Evolutionary conservation across 2,888 invertebrate genomes (phyloP), one percentile per base, ranked within the genome.

Genomic region (Tetheella fluctuosa): DNA sequence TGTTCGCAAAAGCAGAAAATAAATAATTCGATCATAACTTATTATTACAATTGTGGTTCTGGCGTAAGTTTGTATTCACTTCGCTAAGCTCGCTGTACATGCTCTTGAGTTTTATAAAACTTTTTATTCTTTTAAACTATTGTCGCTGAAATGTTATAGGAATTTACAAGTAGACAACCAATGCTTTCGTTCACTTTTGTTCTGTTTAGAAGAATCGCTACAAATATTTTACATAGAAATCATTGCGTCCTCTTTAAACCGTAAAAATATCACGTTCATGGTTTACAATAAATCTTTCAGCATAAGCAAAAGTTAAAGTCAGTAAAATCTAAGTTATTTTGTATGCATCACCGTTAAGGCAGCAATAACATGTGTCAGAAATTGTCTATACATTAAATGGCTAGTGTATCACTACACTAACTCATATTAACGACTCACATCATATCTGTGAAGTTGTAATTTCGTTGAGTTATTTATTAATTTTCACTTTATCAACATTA

Each of bases 401-500:
- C 20, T 15, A n/a, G 62, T 63, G 59, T 64, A 61, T 23, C 59
- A 20, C 59, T 54, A 54, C 64, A 64, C 52, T 70, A 68, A 69
- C 57, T 7, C 42, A 64, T 66, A 68, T 73, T 70, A 67, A 75
- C 67, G 67, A 68, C 63, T 67, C 62, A 61, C 66, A 59, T 15
- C 20, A 53, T 70, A 72, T 70, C 71, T 63, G 61, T 61, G 28
- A 58, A 69, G 64, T 56, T 30, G 71, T 58, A 75, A 74, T 73
- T 75, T 74, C 57, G 69, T 68, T 64, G 71, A 76, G 73, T 81
- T 79, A 74, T 79, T 80, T 79, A 79, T 82, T 82, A 75, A 79
- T 83, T 83, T 80, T 80, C 74, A 78, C 80, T 73, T 79, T 81
- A 83, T 81, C 80, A 66, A 68, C 67, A 64, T 76, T 79, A 80